Percentiles rank a stretch among this genome's conserved stretches.
These are phyloP conservation scores for Pipa parva DNA, from an alignment of 2,113 vertebrate species.

Conservation along the genomic window DNA sequence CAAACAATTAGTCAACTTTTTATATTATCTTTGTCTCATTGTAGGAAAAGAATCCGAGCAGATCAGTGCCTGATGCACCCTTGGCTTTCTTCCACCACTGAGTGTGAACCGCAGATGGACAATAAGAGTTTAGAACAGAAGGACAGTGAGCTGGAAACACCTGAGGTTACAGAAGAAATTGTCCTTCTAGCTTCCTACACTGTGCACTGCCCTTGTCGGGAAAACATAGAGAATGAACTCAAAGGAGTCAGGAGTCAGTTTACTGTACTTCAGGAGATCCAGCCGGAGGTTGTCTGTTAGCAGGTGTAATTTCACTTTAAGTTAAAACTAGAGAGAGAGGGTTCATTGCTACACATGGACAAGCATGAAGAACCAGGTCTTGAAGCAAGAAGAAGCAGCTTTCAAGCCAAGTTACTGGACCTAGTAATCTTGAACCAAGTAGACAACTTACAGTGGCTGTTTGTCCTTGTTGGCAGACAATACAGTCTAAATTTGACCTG, in stretches of 20 bases:
- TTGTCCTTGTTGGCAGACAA: no score
- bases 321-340: conserved; percentile 5
- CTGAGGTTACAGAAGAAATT: conserved; percentile 58
- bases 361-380: background rate
- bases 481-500: no score
- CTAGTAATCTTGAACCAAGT: no score
- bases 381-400: background rate
- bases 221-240: conserved; percentile 60
- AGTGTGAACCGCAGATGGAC: conserved; percentile 53
- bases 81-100: conserved; percentile 60
- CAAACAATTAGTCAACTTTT: background rate
- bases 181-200: conserved; percentile 58
- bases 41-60: conserved; percentile 68
- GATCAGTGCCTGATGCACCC: conserved; percentile 69
- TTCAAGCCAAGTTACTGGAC: no score
- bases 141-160: conserved; percentile 66
- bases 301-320: no score
- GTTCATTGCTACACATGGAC: background rate
- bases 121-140: conserved; percentile 59
- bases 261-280: conserved; percentile 60
- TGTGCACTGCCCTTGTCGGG: conserved; percentile 44
- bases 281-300: conserved; percentile 72
- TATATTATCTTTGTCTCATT: background rate
- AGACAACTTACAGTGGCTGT: no score
- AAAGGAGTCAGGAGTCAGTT: conserved; percentile 61